Evolutionary conservation across 2,113 vertebrate species (phyloP).

Genomic region (Dipodomys merriami): DNA sequence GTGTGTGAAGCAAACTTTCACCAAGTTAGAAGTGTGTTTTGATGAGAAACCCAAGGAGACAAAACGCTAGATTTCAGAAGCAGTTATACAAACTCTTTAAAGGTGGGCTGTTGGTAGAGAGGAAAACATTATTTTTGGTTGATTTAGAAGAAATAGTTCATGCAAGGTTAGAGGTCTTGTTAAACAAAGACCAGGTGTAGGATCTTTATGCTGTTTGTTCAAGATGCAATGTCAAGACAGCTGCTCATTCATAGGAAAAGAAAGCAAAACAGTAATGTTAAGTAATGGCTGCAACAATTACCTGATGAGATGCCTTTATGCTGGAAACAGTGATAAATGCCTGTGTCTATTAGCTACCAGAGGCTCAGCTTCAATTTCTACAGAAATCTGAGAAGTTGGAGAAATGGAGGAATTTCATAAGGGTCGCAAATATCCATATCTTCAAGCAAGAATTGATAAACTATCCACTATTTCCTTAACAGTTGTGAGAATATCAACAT

Average conservation of each 20-base stretch:
- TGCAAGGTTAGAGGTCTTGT: rapidly evolving
- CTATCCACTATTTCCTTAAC: too few species aligned
- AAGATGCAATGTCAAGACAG: neutral
- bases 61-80: neutral
- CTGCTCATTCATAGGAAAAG: neutral
- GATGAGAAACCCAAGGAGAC: neutral
- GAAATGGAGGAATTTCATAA: neutral
- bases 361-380: too few species aligned
- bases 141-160: neutral
- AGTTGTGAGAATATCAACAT: neutral
- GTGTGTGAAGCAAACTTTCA: neutral
- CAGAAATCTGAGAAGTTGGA: neutral
- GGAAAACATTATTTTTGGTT: neutral
- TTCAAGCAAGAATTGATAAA: neutral
- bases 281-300: neutral
- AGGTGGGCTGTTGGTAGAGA: neutral
- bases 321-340: neutral
- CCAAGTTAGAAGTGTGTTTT: neutral
- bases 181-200: neutral
- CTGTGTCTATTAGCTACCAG: neutral
- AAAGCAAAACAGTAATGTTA: neutral
- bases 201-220: neutral
- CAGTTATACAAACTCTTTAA: neutral
- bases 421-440: neutral
- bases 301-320: neutral